phyloP scores from a whole-genome alignment of 2,113 vertebrate species.

The Onychostruthus taczanowskii region DNA sequence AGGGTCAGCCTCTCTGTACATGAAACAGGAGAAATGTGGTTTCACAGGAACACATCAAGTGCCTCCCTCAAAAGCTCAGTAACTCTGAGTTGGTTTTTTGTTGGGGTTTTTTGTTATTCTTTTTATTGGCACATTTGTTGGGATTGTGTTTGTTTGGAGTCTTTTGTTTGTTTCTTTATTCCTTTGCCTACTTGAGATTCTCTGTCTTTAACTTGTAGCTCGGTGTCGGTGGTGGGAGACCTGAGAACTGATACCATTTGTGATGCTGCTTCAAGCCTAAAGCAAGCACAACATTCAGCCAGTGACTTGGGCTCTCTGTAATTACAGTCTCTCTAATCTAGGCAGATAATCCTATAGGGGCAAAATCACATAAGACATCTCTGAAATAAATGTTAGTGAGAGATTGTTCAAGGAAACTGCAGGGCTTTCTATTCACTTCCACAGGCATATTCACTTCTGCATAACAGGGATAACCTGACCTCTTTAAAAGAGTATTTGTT shows the following conservation, averaged over 20 bases:
- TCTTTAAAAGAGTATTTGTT: background rate
- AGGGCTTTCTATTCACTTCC: background rate
- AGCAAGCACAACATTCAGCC: background rate
- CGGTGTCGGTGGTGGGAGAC: fast-evolving
- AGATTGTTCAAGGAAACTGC: background rate
- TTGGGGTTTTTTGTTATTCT: background rate
- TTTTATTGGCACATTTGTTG: too few species aligned
- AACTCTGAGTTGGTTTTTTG: background rate
- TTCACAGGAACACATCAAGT: background rate
- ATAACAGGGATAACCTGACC: background rate
- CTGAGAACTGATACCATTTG: background rate
- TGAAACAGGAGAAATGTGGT: background rate
- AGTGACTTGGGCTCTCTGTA: background rate
- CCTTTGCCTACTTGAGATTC: background rate
- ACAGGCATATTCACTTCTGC: background rate
- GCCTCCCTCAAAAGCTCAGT: background rate
- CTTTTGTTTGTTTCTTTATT: background rate
- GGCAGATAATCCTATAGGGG: background rate
- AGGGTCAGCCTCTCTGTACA: background rate
- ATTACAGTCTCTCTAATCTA: background rate
- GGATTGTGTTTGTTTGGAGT: fast-evolving
- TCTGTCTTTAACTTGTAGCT: background rate
- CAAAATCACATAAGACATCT: background rate
- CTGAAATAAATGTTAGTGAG: background rate
- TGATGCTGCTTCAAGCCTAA: background rate